These are phyloP conservation scores for Larimichthys polyactis DNA, from an alignment of 2,113 vertebrate genomes.

Conservation along the genomic window DNA sequence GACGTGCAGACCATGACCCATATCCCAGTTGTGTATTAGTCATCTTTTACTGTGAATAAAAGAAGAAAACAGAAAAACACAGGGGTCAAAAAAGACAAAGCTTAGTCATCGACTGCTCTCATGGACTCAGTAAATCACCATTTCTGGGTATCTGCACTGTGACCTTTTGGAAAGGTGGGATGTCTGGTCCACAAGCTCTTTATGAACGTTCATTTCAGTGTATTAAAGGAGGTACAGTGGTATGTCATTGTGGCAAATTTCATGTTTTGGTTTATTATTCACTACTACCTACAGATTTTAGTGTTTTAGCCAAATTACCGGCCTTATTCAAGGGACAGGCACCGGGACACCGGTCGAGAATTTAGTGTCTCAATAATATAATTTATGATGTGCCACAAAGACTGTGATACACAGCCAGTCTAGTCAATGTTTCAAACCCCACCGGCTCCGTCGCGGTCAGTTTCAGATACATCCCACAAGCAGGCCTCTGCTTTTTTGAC, in stretches of 20 bases:
- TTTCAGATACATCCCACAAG: no score
- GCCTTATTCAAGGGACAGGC: not conserved
- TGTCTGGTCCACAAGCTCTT: conserved; percentile 24
- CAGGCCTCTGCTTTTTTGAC: no score
- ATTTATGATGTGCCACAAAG: no score
- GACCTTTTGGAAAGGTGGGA: conserved; percentile 42
- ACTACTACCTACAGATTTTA: not conserved
- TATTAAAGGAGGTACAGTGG: conserved; percentile 13
- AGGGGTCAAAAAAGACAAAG: not conserved
- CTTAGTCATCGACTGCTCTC: conserved; percentile 38
- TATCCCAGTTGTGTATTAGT: conserved; percentile 17
- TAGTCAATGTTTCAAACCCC: no score
- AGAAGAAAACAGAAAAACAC: conserved; percentile 14
- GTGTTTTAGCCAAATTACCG: not conserved
- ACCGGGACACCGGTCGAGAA: not conserved
- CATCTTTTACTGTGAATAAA: conserved; percentile 14
- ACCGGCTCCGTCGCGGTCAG: no score
- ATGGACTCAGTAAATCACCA: conserved; percentile 23
- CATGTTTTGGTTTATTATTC: not conserved
- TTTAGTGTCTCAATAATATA: no score
- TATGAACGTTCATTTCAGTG: conserved; percentile 48
- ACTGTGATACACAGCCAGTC: no score
- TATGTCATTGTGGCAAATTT: not conserved
- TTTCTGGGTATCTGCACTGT: conserved; percentile 38
- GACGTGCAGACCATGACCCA: not conserved